phyloP scores from a whole-genome alignment of 2,113 vertebrate species.

The Tringa solitaria region DNA sequence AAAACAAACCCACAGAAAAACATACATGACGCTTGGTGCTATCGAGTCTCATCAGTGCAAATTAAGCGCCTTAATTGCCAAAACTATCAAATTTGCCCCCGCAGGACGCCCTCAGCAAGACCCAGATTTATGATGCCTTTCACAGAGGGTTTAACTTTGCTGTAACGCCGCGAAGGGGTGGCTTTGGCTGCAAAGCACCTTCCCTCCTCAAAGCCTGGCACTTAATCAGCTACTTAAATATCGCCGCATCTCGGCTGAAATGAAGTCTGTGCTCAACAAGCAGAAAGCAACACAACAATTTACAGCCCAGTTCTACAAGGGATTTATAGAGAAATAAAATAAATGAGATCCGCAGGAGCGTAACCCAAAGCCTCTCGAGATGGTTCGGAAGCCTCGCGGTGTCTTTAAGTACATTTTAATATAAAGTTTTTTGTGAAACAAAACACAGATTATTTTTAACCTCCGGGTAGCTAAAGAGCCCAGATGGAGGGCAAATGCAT shows the following conservation, averaged over 20 bases:
- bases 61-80: neutral
- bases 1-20: too few species aligned
- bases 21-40: fast-evolving
- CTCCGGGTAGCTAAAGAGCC: neutral
- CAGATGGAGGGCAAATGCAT: neutral
- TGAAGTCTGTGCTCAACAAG: neutral
- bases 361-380: neutral
- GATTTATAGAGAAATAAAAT: neutral
- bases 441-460: neutral
- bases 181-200: neutral
- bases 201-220: neutral
- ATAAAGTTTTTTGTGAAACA: neutral
- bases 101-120: neutral
- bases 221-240: neutral
- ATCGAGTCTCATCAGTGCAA: neutral
- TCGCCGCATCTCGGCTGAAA: neutral
- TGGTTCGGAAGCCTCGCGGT: neutral
- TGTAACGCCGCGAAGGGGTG: neutral
- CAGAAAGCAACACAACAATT: neutral
- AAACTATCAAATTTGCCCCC: neutral
- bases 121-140: neutral
- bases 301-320: neutral
- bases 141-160: neutral
- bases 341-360: neutral
- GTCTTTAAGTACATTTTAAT: neutral